Percentiles rank a stretch among this genome's conserved stretches.
Conservation (phyloP, 1,140 invertebrate species). For the Lithobius niger region DNA sequence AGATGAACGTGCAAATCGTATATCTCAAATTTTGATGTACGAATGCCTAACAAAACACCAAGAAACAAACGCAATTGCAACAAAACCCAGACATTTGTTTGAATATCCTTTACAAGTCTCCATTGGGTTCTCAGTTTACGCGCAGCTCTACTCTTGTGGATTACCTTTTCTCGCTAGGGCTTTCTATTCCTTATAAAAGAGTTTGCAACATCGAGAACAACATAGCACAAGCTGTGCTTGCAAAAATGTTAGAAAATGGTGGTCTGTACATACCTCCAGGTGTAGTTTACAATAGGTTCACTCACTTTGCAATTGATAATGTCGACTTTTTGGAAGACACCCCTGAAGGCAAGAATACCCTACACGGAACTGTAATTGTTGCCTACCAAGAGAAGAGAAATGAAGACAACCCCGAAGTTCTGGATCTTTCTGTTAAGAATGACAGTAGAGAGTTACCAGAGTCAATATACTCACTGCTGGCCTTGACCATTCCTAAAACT, state of each 20-base stretch:
- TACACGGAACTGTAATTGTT: constrained; percentile 11
- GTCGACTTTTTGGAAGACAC: constrained; percentile 28
- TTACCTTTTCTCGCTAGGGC: constrained; percentile 2
- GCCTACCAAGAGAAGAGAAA: too few species aligned
- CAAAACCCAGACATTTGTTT: background rate
- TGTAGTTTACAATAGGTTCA: constrained; percentile 13
- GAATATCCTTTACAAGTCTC: constrained; percentile 11
- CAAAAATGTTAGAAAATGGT: background rate
- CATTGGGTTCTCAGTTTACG: constrained; percentile 11
- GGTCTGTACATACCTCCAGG: background rate
- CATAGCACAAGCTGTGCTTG: constrained; percentile 9
- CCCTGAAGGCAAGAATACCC: constrained; percentile 17
- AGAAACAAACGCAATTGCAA: background rate
- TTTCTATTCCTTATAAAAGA: constrained; percentile 10
- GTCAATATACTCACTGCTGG: too few species aligned
- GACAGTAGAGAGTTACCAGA: too few species aligned
- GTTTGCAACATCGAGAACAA: constrained; percentile 7
- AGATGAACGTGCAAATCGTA: background rate
- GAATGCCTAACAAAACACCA: background rate
- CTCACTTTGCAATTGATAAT: constrained; percentile 26
- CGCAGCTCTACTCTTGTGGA: constrained; percentile 6
- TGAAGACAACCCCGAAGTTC: too few species aligned
- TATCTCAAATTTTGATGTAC: background rate
- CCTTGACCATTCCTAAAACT: too few species aligned
- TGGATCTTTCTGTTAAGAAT: too few species aligned